Conservation (phyloP, 2,113 vertebrate genomes). For the Cyanoliseus patagonus region DNA sequence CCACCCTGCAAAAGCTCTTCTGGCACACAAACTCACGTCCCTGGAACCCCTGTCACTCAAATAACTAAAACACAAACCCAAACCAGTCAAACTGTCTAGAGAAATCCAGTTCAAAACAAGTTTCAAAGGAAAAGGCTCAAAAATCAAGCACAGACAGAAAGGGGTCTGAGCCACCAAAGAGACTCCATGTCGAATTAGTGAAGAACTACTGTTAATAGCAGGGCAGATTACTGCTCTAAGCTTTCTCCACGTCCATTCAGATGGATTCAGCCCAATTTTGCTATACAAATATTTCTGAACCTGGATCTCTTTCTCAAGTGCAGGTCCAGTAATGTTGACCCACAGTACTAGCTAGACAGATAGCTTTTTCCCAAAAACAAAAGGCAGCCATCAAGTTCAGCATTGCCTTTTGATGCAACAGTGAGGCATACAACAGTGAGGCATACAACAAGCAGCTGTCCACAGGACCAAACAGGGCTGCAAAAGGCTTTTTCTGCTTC, state of each 20-base stretch:
- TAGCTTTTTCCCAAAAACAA: neutral
- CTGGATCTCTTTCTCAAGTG: neutral
- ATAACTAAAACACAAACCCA: neutral
- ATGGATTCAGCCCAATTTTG: accelerated
- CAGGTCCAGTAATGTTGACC: accelerated
- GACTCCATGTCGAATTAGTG: accelerated
- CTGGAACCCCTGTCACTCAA: neutral
- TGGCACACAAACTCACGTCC: accelerated
- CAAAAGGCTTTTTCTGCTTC: neutral
- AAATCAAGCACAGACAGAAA: neutral
- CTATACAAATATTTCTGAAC: neutral
- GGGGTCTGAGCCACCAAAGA: neutral
- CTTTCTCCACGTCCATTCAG: neutral
- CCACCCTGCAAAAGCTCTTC: neutral
- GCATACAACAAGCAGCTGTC: neutral
- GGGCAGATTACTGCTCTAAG: neutral
- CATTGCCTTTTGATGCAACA: neutral
- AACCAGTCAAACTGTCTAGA: neutral
- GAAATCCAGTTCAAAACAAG: neutral
- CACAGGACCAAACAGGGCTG: neutral
- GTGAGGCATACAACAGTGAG: accelerated
- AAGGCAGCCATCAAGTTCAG: neutral
- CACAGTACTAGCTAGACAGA: neutral
- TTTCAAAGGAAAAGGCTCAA: neutral
- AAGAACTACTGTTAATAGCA: neutral